A percentile compares a stretch with the other conserved stretches of the same genome.
These are phyloP conservation scores for Chloroceryle aenea DNA, from an alignment of 2,113 vertebrate species.

Conservation along the genomic window DNA sequence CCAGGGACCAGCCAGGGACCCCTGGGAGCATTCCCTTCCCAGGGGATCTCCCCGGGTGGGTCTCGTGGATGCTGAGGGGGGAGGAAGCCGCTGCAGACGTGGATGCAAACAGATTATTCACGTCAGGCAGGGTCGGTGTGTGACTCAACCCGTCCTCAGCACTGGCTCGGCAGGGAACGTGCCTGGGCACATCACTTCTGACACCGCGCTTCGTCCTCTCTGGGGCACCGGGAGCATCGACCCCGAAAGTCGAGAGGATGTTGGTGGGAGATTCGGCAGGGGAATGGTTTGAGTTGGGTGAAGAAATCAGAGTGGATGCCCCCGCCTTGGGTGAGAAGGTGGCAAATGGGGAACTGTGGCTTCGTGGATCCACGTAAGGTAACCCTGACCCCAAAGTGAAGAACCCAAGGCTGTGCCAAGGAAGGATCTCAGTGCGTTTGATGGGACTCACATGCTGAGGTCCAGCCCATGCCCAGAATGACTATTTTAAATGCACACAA, in stretches of 20 bases:
- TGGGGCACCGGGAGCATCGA: neutral
- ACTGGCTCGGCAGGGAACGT: neutral
- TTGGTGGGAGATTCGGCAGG: rapidly evolving
- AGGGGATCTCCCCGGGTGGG: neutral
- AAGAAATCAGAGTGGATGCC: neutral
- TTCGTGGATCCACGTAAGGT: rapidly evolving
- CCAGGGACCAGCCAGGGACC: neutral
- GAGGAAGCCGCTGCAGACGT: neutral
- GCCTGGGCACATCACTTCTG: neutral
- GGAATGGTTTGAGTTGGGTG: neutral
- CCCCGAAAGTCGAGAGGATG: neutral
- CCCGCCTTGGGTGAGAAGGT: neutral
- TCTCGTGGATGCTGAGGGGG: neutral
- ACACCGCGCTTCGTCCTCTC: neutral
- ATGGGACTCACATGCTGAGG: rapidly evolving
- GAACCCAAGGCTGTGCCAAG: neutral
- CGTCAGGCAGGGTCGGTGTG: neutral
- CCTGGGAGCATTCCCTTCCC: neutral
- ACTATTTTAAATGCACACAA: neutral
- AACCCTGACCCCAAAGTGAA: neutral
- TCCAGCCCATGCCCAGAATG: rapidly evolving
- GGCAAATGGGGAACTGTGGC: rapidly evolving
- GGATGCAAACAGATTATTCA: neutral
- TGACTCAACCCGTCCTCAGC: conserved; percentile 23
- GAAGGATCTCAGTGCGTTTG: rapidly evolving